Percentiles rank a stretch among this genome's conserved stretches.
Evolutionary conservation across 1,140 invertebrate genomes (phyloP).

Genomic region (Aphidius ervi): DNA sequence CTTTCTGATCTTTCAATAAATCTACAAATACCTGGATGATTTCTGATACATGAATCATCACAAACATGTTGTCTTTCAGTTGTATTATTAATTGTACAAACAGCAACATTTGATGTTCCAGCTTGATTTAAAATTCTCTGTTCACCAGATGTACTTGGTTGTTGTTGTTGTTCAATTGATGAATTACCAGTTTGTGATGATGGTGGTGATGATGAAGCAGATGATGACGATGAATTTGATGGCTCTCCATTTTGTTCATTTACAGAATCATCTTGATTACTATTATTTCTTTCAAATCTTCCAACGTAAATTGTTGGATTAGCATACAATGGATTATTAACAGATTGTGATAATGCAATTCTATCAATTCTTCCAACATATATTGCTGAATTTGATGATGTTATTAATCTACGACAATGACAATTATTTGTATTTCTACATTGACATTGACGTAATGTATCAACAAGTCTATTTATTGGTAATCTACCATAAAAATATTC

Average conservation of each 20-base stretch:
- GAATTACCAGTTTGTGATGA: background rate
- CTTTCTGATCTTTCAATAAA: slow-evolving; percentile 36
- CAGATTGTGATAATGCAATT: slow-evolving; percentile 30
- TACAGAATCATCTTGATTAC: background rate
- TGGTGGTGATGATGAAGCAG: background rate
- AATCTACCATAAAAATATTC: slow-evolving; percentile 40
- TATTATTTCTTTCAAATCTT: slow-evolving; percentile 36
- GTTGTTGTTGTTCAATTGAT: too few species aligned
- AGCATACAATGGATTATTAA: slow-evolving; percentile 44
- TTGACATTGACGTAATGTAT: slow-evolving; percentile 37
- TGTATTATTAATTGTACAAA: slow-evolving; percentile 26
- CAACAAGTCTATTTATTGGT: slow-evolving; percentile 33
- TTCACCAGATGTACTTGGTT: background rate
- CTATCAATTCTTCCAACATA: slow-evolving; percentile 41
- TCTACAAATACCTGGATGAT: slow-evolving; percentile 37
- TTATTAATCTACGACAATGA: slow-evolving; percentile 35
- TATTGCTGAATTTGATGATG: slow-evolving; percentile 38
- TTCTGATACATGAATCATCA: slow-evolving; percentile 47
- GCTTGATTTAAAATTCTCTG: background rate
- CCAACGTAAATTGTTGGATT: slow-evolving; percentile 42
- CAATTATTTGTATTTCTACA: slow-evolving; percentile 38
- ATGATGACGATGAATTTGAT: slow-evolving; percentile 4
- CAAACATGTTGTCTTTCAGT: slow-evolving; percentile 40
- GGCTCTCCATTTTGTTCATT: slow-evolving; percentile 19
- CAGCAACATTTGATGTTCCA: slow-evolving; percentile 24